Evolutionary conservation across 2,888 invertebrate genomes (phyloP), one percentile per base, ranked within the genome.

Genomic region (Hirtodrosophila confusa): DNA sequence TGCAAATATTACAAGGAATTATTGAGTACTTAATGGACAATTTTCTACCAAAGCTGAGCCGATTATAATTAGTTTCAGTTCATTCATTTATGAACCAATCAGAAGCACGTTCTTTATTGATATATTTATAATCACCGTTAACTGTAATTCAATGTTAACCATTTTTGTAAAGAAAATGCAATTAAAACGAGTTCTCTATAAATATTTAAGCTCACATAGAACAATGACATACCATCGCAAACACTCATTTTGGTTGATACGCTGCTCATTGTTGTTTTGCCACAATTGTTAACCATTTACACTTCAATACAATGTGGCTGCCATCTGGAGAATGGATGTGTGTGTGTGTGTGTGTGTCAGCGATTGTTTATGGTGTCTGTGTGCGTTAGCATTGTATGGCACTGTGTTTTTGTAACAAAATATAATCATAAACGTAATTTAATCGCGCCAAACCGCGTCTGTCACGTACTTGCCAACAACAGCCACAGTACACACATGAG

Each of bases 361-460:
- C 51, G 56, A 57, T 75, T 85, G 85, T 85, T 84, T 84, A 80
- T 80, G 82, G 47, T 56, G 10, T 60, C 37, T 66, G 61, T 67
- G 43, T 69, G 66, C 44, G 60, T 37, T 55, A 45, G 43, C 56
- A 49, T 75, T 69, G 66, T 68, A 23, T 68, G 74, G 51, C 61
- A 75, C 68, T 87, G 77, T 85, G 70, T 75, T 80, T 71, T 67
- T 88, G 84, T 78, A 80, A 70, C 88, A 80, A 84, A 84, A 84
- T 84, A 84, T 86, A 84, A 84, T 88, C 88, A 86, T 86, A 84
- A 88, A 83, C 86, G 88, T 86, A 84, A 88, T 84, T 84, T 84
- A 84, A 84, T 86, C 86, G 86, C 80, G 80, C 75, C 88, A 88
- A 88, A 84, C 78, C 84, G 84, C 83, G 88, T 88, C 80, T 86